Conservation (phyloP, 2,113 vertebrate species). For the Pluvianellus socialis region DNA sequence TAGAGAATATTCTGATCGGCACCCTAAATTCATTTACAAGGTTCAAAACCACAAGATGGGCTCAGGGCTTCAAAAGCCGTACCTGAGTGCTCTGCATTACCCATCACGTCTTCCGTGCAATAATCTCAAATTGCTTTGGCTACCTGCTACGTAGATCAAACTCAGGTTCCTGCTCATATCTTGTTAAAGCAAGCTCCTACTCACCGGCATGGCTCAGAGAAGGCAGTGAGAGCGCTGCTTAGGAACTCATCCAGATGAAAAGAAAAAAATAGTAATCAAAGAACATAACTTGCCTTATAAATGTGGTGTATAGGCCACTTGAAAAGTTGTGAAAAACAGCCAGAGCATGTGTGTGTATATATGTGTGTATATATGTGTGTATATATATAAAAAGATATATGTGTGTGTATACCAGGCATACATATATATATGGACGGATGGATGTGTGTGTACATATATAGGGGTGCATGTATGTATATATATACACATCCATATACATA, state of each 20-base stretch:
- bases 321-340: background rate
- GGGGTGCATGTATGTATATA: no score
- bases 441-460: no score
- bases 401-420: background rate
- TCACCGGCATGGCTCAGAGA: background rate
- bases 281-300: background rate
- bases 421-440: no score
- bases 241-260: background rate
- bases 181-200: background rate
- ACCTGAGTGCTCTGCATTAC: background rate
- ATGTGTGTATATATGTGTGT: no score
- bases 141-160: background rate
- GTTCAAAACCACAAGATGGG: background rate
- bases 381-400: no score
- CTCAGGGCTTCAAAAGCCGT: background rate
- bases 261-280: background rate
- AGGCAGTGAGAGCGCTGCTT: background rate
- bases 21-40: background rate
- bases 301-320: background rate
- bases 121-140: background rate
- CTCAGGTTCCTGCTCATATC: background rate
- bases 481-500: background rate
- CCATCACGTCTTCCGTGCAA: background rate
- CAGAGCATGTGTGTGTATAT: background rate
- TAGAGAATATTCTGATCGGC: background rate